Percentiles rank a stretch among this genome's conserved stretches.
Conservation (phyloP, 2,797 vertebrate species). For the Harpagifer antarcticus region DNA sequence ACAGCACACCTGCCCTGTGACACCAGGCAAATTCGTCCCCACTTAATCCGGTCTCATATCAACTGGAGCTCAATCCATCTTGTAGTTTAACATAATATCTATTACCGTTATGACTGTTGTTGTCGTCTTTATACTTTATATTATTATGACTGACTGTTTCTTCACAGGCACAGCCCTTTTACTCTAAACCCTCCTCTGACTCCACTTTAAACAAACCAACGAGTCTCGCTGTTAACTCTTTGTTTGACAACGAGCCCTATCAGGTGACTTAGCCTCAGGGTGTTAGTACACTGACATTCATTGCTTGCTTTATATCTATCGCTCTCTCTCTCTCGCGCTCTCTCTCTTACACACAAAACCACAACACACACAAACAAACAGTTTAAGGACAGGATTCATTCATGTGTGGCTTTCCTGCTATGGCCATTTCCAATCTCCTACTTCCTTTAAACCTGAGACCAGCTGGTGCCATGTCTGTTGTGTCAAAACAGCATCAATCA, state of each 20-base stretch:
- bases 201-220: conserved; percentile 57
- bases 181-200: conserved; percentile 35
- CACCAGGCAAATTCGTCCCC: conserved; percentile 46
- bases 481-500: conserved; percentile 46
- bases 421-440: conserved; percentile 26
- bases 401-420: background rate
- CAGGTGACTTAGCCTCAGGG: conserved; percentile 66
- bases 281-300: conserved; percentile 18
- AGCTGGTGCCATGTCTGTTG: conserved; percentile 24
- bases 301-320: background rate
- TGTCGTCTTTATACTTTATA: background rate
- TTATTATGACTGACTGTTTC: conserved; percentile 3
- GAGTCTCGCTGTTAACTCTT: conserved; percentile 38
- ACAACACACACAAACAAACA: background rate
- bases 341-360: background rate
- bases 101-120: background rate
- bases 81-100: conserved; percentile 2
- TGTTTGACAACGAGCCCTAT: conserved; percentile 56
- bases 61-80: conserved; percentile 27
- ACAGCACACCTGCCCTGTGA: conserved; percentile 69
- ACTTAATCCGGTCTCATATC: conserved; percentile 17
- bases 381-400: too few species aligned
- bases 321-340: background rate
- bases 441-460: conserved; percentile 17
- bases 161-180: conserved; percentile 32